These are phyloP conservation scores for Brachionus manjavacas DNA, from an alignment of 1,140 invertebrate genomes.

Conservation along the genomic window DNA sequence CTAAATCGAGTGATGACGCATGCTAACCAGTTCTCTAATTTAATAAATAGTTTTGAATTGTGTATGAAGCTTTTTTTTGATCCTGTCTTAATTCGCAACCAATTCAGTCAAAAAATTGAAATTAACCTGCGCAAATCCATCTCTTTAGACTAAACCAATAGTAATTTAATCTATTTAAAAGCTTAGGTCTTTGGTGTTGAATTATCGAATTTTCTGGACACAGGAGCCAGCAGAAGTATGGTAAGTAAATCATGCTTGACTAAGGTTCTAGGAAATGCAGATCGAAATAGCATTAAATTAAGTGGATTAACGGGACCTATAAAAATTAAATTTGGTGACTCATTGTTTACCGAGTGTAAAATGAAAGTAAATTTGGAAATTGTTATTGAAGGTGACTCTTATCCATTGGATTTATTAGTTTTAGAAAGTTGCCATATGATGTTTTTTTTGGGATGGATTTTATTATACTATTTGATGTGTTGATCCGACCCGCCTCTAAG, in stretches of 20 bases:
- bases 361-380: neutral
- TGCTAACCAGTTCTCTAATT: neutral
- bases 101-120: neutral
- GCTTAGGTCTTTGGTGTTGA: neutral
- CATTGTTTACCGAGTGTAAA: neutral
- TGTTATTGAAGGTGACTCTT: neutral
- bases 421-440: neutral
- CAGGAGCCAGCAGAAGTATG: constrained; percentile 24
- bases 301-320: neutral
- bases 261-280: neutral
- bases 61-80: constrained; percentile 12
- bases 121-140: neutral
- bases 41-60: constrained; percentile 8
- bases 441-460: constrained; percentile 21
- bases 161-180: neutral
- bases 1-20: neutral
- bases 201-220: constrained; percentile 8
- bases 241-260: neutral
- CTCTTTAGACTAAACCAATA: neutral
- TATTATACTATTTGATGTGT: neutral
- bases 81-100: neutral
- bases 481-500: neutral
- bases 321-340: neutral
- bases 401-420: neutral
- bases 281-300: neutral